A percentile compares a stretch with the other conserved stretches of the same genome.
phyloP scores from a whole-genome alignment of 2,888 invertebrate genomes.

The Clostera curtula region DNA sequence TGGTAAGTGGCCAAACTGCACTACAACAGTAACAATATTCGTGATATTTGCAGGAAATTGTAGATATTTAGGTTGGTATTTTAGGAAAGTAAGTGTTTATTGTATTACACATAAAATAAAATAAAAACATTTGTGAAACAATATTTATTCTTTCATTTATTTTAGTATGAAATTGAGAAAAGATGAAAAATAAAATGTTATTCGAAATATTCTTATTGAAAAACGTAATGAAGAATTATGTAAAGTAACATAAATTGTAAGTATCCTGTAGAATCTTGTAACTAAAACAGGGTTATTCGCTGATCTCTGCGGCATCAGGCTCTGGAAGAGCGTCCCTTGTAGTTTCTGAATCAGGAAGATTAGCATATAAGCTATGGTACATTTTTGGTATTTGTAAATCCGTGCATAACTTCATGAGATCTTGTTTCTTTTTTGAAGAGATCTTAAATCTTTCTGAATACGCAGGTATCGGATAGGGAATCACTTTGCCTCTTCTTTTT shows the following conservation, averaged over 20 bases:
- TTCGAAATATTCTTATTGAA: constrained; percentile 3
- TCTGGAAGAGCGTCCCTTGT: constrained; percentile 3
- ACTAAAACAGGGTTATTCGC: constrained; percentile 1
- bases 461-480: constrained; percentile 4
- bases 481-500: constrained; percentile 6
- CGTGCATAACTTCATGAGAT: constrained; percentile 6
- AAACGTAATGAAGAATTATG: constrained; percentile 3
- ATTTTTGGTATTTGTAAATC: constrained; percentile 6
- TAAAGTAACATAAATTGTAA: background rate
- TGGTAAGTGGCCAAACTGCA: constrained; percentile 4
- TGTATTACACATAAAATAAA: constrained; percentile 3
- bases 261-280: background rate
- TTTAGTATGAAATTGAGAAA: constrained; percentile 1
- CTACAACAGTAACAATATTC: constrained; percentile 2
- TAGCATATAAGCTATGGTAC: constrained; percentile 5
- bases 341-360: constrained; percentile 2
- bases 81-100: background rate
- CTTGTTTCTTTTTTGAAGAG: constrained; percentile 5
- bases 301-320: constrained; percentile 1
- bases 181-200: too few relatives aligned
- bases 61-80: constrained; percentile 1
- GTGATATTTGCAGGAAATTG: constrained; percentile 3
- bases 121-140: background rate
- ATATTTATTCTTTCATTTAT: too few relatives aligned
- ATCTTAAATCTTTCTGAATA: constrained; percentile 5